phyloP scores from a whole-genome alignment of 2,888 invertebrate species.

The Campopleginae sp. region DNA sequence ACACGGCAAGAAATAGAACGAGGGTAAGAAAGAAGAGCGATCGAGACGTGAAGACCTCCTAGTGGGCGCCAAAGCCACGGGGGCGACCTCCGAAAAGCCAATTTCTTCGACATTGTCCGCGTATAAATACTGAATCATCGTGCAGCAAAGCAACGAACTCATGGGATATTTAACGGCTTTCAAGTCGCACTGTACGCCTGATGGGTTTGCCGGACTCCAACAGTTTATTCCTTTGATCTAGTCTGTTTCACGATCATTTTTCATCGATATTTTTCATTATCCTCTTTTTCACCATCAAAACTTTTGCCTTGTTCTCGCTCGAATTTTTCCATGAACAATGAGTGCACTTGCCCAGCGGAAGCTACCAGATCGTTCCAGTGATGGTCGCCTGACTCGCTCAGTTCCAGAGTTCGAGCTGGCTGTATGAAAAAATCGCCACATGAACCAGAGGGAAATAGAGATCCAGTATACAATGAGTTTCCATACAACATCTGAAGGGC shows the following conservation, averaged over 20 bases:
- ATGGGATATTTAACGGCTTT: slow-evolving; percentile 80
- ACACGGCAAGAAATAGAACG: slow-evolving; percentile 19
- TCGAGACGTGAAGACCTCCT: slow-evolving; percentile 77
- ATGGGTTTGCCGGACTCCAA: slow-evolving; percentile 27
- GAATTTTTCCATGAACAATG: slow-evolving; percentile 50
- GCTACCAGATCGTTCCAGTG: slow-evolving; percentile 35
- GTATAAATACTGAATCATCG: slow-evolving; percentile 81
- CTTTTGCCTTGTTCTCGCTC: slow-evolving; percentile 48
- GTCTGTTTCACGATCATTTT: slow-evolving; percentile 56
- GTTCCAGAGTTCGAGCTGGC: slow-evolving; percentile 4
- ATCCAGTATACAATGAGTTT: neutral
- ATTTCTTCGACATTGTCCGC: slow-evolving; percentile 80
- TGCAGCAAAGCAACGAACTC: slow-evolving; percentile 63
- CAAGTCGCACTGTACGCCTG: slow-evolving; percentile 65
- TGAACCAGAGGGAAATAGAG: neutral
- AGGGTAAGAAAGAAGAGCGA: slow-evolving; percentile 57
- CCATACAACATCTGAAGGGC: slow-evolving; percentile 1
- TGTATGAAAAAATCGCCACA: slow-evolving; percentile 1
- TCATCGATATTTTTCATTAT: slow-evolving; percentile 32
- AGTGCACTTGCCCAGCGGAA: slow-evolving; percentile 28
- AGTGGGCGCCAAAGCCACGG: slow-evolving; percentile 73
- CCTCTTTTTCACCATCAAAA: slow-evolving; percentile 9
- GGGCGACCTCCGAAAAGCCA: slow-evolving; percentile 76
- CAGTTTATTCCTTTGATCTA: slow-evolving; percentile 20
- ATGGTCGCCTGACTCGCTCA: slow-evolving; percentile 34